A percentile compares a stretch with the other conserved stretches of the same genome.
phyloP scores from a whole-genome alignment of 2,888 invertebrate species.

The Callyntrura guangdongensis region DNA sequence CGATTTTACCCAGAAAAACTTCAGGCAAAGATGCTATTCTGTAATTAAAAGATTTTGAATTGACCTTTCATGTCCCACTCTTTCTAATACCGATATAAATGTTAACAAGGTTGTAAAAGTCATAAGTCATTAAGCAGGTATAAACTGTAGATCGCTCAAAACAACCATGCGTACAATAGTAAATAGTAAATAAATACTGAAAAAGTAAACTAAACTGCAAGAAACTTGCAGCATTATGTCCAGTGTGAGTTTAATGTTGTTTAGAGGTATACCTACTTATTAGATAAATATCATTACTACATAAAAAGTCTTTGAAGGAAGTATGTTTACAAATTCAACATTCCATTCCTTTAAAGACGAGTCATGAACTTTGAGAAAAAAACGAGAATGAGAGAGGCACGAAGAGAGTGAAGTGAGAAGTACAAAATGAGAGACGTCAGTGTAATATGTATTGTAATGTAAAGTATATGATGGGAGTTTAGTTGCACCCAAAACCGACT shows the following conservation, averaged over 20 bases:
- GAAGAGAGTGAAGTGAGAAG: slow-evolving; percentile 35
- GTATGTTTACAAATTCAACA: slow-evolving; percentile 55
- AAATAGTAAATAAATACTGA: too few species aligned
- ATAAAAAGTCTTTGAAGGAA: slow-evolving; percentile 45
- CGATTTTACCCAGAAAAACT: too few species aligned
- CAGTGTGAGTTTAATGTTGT: background rate
- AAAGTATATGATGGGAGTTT: slow-evolving; percentile 68
- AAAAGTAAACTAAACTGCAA: too few species aligned
- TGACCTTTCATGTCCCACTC: too few species aligned
- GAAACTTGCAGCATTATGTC: slow-evolving; percentile 1
- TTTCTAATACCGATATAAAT: too few species aligned
- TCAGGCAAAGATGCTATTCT: too few species aligned
- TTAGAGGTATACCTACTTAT: background rate
- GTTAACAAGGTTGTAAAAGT: too few species aligned
- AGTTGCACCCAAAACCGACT: slow-evolving; percentile 77
- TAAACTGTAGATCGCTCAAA: too few species aligned
- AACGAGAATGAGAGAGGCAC: slow-evolving; percentile 31
- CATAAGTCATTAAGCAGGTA: too few species aligned
- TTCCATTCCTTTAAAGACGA: slow-evolving; percentile 71
- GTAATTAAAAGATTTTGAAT: too few species aligned
- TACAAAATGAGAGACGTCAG: slow-evolving; percentile 39
- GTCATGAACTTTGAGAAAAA: slow-evolving; percentile 67
- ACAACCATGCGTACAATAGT: too few species aligned
- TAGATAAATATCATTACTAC: slow-evolving; percentile 25
- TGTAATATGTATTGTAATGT: slow-evolving; percentile 14